Base-by-base conservation (phyloP, 2,888 invertebrate genomes). In the Cryptus armator region DNA sequence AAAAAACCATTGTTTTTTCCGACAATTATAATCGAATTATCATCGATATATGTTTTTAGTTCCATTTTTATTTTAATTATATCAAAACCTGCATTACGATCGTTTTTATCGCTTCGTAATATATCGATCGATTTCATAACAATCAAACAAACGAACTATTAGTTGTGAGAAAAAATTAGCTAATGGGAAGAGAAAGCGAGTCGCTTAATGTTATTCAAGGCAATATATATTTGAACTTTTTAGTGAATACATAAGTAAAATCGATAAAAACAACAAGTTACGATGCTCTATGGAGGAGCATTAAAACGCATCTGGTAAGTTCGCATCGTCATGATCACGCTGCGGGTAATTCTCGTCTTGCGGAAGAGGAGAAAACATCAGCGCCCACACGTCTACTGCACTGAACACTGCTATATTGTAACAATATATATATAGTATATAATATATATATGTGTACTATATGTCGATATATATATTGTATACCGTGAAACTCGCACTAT, bases 401-500 rank as follows among this genome's bases (percentile, higher is more conserved):
- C 16, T 43, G 43, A 48, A 43, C 64, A 66, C 29, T n/a, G 14
- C 51, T 48, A 16, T 6, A 4, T 14, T 4, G n/a, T 19, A 53
- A 6, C 16, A 64, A 24, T 37, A 66, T 16, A 51, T 66, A 66
- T 19, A 37, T 37, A 19, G 51, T 24, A 10, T n/a, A n/a, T n/a
- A n/a, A n/a, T n/a, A n/a, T n/a, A n/a, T n/a, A n/a, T 24, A 44
- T 75, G 48, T 9, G 32, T n/a, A 32, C 7, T 62, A 14, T n/a
- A 29, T 12, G 19, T 12, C 19, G 19, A 24, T 24, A 56, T 12
- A 24, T 56, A 19, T 56, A 56, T 56, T 19, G 12, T 53, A 56
- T 24, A 56, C 19, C 24, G 9, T 59, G 62, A 77, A 72, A 67
- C 81, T 67, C 72, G 68, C 62, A 37, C 64, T 81, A 80, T 79